Evolutionary conservation across 2,797 vertebrate species (phyloP), one percentile per base, ranked within the genome.

Genomic region (Gallirallus australis): DNA sequence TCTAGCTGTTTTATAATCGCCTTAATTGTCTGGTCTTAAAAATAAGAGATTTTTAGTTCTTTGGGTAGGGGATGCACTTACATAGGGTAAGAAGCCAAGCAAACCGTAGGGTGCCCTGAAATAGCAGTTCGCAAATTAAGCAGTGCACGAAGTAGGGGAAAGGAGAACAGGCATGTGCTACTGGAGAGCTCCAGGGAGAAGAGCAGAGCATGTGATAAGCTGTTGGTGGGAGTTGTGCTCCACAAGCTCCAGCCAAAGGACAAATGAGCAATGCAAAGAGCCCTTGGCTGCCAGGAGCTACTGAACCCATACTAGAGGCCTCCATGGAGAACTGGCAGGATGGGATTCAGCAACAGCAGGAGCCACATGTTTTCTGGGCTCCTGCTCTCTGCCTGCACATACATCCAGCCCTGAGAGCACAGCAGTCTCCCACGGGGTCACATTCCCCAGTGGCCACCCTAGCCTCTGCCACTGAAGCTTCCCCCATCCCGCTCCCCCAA

Each of bases 311-410:
- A 39, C 73, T 48, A 63, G 76, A 92, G 83, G 81, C 71, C 57
- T 95, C 75, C 53, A 50, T 24, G 71, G 81, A 94, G 92, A 95
- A 61, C 63, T 95, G 95, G 94, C 90, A 93, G 73, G 77, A 68
- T 25, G 83, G 86, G 64, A 92, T 30, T 84, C 86, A 80, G 93
- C 88, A 95, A 93, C 95, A 96, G 93, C 93, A 94, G 94, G 78
- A 96, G 68, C 90, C 93, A 96, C 86, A 92, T 95, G 93, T 94
- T 89, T 65, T 83, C 86, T 77, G 86, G 83, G 64, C 83, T 94
- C 83, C 63, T 3, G 48, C 71, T 82, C 81, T 33, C 2, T 59
- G 87, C 47, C 54, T 83, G 82, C 30, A 39, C 4, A 1, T 6
- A 50, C 0, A 0, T 48, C 48, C 70, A 89, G 77, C 39, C 23